A percentile compares a stretch with the other conserved stretches of the same genome.
phyloP scores from a whole-genome alignment of 2,113 vertebrate species.

The Antechinus stuartii region DNA sequence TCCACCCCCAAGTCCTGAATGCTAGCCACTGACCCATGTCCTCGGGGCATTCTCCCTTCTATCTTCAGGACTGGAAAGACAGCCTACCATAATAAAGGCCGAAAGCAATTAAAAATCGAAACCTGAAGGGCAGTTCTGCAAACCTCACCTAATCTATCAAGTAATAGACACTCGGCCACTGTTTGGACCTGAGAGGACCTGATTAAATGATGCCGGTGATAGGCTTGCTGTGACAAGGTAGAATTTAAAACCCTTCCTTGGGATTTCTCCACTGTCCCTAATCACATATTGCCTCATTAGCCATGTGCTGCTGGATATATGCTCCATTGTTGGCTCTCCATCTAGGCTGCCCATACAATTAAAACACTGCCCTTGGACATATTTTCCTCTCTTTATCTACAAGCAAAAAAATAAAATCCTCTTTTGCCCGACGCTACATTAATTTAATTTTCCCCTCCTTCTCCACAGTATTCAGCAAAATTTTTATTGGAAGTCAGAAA shows the following conservation, averaged over 20 bases:
- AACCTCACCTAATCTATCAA: background rate
- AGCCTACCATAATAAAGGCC: background rate
- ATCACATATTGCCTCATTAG: background rate
- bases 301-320: background rate
- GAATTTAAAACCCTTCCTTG: background rate
- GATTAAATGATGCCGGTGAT: background rate
- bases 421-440: background rate
- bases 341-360: background rate
- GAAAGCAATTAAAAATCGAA: background rate
- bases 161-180: background rate
- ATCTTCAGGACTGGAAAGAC: background rate
- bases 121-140: background rate
- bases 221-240: background rate
- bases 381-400: background rate
- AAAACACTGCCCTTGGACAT: background rate
- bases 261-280: background rate
- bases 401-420: constrained; percentile 29
- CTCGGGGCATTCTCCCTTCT: background rate
- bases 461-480: background rate
- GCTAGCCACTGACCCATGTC: background rate
- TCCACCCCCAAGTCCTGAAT: background rate
- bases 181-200: background rate
- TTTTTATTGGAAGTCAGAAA: constrained; percentile 43
- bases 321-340: background rate
- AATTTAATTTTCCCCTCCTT: background rate